These are phyloP conservation scores for Pachypeltis micranthus DNA, from an alignment of 1,140 invertebrate species.

Conservation along the genomic window DNA sequence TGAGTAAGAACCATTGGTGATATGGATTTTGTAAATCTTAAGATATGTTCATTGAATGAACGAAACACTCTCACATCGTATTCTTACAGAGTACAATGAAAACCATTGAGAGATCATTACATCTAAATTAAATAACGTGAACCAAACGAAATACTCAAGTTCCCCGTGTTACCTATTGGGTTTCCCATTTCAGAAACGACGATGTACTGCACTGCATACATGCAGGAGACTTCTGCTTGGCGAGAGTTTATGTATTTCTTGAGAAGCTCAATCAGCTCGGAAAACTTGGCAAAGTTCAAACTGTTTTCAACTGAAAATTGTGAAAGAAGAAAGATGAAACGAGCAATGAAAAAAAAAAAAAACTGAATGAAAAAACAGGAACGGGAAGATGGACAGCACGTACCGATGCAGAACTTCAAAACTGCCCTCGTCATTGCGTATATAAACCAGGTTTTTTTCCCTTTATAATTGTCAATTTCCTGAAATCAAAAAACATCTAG, in stretches of 20 bases:
- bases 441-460: slow-evolving; percentile 15
- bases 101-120: no score
- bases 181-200: slow-evolving; percentile 13
- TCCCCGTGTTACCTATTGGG: slow-evolving; percentile 17
- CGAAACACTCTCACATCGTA: no score
- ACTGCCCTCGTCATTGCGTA: slow-evolving; percentile 13
- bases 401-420: slow-evolving; percentile 14
- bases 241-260: slow-evolving; percentile 17
- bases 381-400: background rate
- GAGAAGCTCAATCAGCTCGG: slow-evolving; percentile 5
- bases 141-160: no score
- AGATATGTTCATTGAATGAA: no score
- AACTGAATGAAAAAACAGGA: background rate
- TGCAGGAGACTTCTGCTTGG: slow-evolving; percentile 16
- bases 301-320: slow-evolving; percentile 16
- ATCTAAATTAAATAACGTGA: no score
- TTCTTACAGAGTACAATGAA: no score
- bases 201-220: slow-evolving; percentile 14
- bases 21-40: no score
- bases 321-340: background rate
- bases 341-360: background rate
- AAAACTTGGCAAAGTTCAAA: slow-evolving; percentile 3
- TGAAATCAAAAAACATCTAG: slow-evolving; percentile 4
- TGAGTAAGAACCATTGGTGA: no score
- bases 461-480: slow-evolving; percentile 16